Evolutionary conservation across 2,797 vertebrate species (phyloP), one percentile per base, ranked within the genome.

Genomic region (Smutsia temminckii): DNA sequence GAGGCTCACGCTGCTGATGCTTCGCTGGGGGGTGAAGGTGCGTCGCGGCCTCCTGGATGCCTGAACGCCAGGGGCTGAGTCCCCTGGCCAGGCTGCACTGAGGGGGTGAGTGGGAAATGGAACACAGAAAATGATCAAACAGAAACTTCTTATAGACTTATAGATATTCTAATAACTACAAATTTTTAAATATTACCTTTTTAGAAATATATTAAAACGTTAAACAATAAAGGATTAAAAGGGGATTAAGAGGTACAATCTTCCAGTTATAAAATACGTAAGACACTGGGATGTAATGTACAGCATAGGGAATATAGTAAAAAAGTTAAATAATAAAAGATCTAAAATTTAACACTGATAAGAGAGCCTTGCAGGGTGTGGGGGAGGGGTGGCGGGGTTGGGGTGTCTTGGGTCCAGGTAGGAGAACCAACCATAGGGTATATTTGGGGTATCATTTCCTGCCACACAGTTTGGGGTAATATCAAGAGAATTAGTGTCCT

Each of bases 331-430:
- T 46, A 46, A 46, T 46, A 12, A 63, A 81, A 81, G 21, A 21
- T 32, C 59, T 63, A 21, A 46, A 81, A 46, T 32, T 63, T 14
- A 63, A 63, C 11, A 32, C 18, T 46, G 40, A 49, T n/a, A 46
- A n/a, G 20, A 29, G 27, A n/a, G 18, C 29, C 18, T 68, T 49
- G 59, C 10, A 12, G 46, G 46, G 46, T 46, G 46, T 46, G 46
- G 11, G 46, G 2, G 46, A 0, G 46, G 9, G 46, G 3, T 10
- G 2, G 46, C 37, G 2, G 46, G 2, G 46, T 6, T 32, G 2
- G 46, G 40, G n/a, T 6, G 40, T 63, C 40, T 40, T 63, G 37
- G 7, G 59, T 46, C 29, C n/a, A 11, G 37, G 29, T 21, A 29
- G 13, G 18, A 81, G 40, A 61, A 23, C 46, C 59, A 27, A 17